These are phyloP conservation scores for Dicrostonyx torquatus DNA, from an alignment of 2,797 vertebrate species.

Conservation along the genomic window DNA sequence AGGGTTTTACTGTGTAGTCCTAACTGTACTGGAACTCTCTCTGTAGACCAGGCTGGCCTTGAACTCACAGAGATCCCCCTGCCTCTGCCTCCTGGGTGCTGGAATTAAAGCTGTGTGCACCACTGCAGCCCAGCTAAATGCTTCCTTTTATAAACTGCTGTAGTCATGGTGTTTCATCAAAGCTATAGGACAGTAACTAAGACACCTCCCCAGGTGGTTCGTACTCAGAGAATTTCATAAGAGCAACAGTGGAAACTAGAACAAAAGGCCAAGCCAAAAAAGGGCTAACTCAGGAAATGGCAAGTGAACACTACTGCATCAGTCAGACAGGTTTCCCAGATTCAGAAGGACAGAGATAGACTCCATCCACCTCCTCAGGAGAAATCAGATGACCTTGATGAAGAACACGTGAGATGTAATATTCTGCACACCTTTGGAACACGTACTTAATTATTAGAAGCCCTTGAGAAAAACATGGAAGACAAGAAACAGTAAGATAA, in stretches of 20 bases:
- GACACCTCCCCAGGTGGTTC: not conserved
- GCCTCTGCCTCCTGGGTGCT: not conserved
- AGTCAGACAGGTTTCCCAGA: not conserved
- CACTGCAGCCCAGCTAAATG: not conserved
- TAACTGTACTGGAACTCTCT: not conserved
- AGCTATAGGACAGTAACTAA: not conserved
- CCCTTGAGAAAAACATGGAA: not conserved
- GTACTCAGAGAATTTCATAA: not conserved
- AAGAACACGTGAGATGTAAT: not conserved
- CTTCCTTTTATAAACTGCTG: not conserved
- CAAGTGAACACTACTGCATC: not conserved
- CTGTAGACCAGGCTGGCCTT: not conserved
- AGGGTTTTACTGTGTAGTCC: not conserved
- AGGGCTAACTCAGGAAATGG: not conserved
- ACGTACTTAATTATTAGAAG: conserved; percentile 2
- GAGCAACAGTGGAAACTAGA: not conserved
- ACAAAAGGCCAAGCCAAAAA: not conserved
- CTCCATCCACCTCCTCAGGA: not conserved
- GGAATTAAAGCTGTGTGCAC: not conserved
- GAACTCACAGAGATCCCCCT: not conserved
- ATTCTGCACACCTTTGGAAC: not conserved
- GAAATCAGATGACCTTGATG: not conserved
- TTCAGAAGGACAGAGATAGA: not conserved
- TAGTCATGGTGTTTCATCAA: not conserved
- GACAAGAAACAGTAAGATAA: conserved; percentile 26